Conservation (phyloP, 2,113 vertebrate genomes). For the Zosterops japonicus region DNA sequence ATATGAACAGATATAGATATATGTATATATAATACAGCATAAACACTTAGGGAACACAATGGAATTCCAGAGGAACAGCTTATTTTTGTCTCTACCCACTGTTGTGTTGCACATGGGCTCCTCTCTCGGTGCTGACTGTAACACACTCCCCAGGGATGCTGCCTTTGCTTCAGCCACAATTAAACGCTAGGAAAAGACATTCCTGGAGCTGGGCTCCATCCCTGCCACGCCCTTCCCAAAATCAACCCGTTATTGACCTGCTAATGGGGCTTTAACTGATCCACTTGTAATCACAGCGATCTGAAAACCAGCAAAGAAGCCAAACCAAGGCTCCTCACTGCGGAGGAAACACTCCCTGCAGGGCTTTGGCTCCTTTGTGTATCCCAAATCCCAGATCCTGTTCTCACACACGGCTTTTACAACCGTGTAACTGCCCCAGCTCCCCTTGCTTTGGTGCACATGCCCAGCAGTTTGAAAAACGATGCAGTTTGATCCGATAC, state of each 20-base stretch:
- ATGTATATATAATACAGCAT: slow-evolving; percentile 70
- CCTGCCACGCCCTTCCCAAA: not conserved
- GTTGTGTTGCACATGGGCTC: not conserved
- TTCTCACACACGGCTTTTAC: not conserved
- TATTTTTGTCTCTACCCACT: not conserved
- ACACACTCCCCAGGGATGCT: not conserved
- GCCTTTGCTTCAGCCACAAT: not conserved
- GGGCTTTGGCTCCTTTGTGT: not conserved
- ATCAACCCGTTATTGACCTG: not conserved
- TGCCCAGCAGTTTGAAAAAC: not conserved
- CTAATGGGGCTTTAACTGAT: not conserved
- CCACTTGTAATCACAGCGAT: not conserved
- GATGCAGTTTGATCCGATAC: not conserved
- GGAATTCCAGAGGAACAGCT: not conserved
- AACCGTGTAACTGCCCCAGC: not conserved
- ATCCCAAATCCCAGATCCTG: not conserved
- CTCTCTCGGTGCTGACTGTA: not conserved
- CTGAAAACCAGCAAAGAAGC: not conserved
- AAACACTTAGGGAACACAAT: slow-evolving; percentile 43
- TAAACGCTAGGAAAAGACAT: not conserved
- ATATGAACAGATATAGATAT: slow-evolving; percentile 62
- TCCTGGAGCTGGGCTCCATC: not conserved
- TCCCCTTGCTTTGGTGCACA: not conserved
- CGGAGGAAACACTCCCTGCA: not conserved
- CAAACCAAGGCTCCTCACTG: not conserved